A percentile compares a stretch with the other conserved stretches of the same genome.
These are phyloP conservation scores for Bhutanitis thaidina DNA, from an alignment of 2,888 invertebrate species.

Conservation along the genomic window DNA sequence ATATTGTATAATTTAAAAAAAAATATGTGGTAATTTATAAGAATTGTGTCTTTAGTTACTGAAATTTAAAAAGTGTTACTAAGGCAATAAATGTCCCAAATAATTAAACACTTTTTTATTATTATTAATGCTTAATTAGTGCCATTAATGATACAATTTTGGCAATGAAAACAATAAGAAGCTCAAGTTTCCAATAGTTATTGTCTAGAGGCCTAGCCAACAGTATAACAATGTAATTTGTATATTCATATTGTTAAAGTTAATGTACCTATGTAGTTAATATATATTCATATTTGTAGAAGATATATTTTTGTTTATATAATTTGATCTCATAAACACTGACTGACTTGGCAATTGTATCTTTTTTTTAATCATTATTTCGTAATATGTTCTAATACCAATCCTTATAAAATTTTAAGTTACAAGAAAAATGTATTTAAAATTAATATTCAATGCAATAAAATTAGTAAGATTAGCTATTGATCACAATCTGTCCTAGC, in stretches of 20 bases:
- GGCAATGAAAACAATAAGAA: constrained; percentile 33
- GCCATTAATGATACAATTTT: constrained; percentile 21
- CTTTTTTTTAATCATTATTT: constrained; percentile 24
- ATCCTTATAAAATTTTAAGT: constrained; percentile 18
- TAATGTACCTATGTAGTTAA: constrained; percentile 28
- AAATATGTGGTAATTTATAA: too few species aligned
- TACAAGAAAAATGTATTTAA: constrained; percentile 26
- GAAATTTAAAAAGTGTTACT: too few species aligned
- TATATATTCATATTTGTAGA: constrained; percentile 24
- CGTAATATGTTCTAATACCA: constrained; percentile 23
- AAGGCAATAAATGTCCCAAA: too few species aligned
- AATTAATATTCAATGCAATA: constrained; percentile 32
- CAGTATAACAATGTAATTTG: constrained; percentile 22
- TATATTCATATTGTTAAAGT: constrained; percentile 23
- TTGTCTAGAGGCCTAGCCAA: constrained; percentile 41
- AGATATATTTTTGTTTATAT: constrained; percentile 34
- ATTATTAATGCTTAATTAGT: constrained; percentile 17
- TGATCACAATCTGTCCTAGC: constrained; percentile 47
- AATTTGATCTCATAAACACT: constrained; percentile 66
- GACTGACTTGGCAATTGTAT: constrained; percentile 41
- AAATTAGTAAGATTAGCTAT: constrained; percentile 28
- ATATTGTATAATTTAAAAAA: too few species aligned
- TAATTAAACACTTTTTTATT: too few species aligned
- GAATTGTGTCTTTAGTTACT: too few species aligned
- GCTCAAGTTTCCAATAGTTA: constrained; percentile 31